Evolutionary conservation across 2,113 vertebrate genomes (phyloP).

Genomic region (Lycocorax pyrrhopterus): DNA sequence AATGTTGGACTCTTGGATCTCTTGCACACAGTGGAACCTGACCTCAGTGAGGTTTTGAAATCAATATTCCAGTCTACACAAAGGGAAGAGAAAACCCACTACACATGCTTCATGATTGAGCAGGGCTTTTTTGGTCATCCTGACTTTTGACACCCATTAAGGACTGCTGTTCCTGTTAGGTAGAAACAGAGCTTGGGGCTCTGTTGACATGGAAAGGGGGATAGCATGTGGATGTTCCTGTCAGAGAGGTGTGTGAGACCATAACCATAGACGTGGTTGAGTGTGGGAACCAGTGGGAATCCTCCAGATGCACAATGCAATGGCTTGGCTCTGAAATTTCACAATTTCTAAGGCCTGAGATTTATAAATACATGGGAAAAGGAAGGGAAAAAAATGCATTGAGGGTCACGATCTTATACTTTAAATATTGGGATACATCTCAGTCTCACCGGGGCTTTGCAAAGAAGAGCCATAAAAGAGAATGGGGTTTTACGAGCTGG

Average conservation of each 20-base stretch:
- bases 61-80: neutral
- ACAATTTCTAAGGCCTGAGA: neutral
- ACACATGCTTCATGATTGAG: neutral
- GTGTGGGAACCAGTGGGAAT: neutral
- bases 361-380: neutral
- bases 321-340: neutral
- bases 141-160: neutral
- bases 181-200: neutral
- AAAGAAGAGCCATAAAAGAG: neutral
- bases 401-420: neutral
- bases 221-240: rapidly evolving
- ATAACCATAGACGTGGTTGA: neutral
- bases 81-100: neutral
- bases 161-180: neutral
- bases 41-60: neutral
- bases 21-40: neutral
- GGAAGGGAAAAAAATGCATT: neutral
- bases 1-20: neutral
- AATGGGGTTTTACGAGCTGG: neutral
- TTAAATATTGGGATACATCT: neutral
- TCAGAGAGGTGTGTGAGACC: neutral
- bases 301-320: neutral
- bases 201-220: neutral
- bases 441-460: neutral
- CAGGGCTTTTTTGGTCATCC: neutral